These are phyloP conservation scores for Atrichornis clamosus DNA, from an alignment of 2,113 vertebrate genomes.

Conservation along the genomic window DNA sequence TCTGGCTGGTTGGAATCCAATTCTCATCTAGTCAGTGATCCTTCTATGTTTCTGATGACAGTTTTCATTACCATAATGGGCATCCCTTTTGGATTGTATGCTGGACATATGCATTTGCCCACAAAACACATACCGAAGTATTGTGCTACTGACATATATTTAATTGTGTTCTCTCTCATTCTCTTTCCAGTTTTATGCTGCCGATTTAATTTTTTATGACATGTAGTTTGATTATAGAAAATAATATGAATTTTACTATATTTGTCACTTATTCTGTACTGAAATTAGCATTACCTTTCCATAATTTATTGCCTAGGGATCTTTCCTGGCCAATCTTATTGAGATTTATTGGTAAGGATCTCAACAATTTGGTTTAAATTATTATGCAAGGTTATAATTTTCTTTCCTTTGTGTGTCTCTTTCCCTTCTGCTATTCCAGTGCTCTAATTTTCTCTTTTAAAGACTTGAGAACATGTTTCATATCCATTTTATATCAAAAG, in stretches of 20 bases:
- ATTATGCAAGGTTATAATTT: background rate
- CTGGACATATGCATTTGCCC: background rate
- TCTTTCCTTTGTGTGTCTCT: background rate
- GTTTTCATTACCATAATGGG: background rate
- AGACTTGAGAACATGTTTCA: background rate
- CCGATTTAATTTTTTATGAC: background rate
- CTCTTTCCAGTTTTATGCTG: background rate
- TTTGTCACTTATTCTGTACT: background rate
- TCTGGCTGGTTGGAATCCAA: background rate
- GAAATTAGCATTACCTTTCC: background rate
- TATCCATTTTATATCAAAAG: background rate
- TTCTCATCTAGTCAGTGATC: background rate
- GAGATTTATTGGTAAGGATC: background rate
- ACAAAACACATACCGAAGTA: background rate
- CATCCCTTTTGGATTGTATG: background rate
- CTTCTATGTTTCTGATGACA: background rate
- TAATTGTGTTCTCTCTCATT: background rate
- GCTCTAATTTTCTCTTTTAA: background rate
- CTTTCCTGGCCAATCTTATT: background rate
- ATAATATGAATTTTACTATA: background rate
- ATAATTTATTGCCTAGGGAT: background rate
- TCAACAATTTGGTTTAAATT: background rate
- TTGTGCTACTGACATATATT: background rate
- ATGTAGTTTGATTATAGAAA: background rate
- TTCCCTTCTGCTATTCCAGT: background rate